Conservation (phyloP, 2,113 vertebrate species). For the Erythrolamprus reginae region DNA sequence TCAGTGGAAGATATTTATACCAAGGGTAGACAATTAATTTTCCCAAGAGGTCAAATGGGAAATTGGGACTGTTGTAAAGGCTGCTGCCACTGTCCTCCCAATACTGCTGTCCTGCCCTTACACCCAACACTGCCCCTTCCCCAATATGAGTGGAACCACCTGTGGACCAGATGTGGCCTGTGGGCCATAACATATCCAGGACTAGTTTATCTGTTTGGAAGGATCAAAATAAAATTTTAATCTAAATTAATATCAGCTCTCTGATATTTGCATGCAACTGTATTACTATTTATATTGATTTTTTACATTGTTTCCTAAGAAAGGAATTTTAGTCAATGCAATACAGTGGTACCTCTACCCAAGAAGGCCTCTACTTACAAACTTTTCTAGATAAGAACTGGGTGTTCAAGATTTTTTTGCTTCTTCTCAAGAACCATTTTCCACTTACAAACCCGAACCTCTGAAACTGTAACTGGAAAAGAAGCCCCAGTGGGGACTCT, state of each 20-base stretch:
- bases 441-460: too few species aligned
- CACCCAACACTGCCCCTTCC: background rate
- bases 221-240: background rate
- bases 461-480: too few species aligned
- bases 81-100: too few species aligned
- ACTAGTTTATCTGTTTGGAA: background rate
- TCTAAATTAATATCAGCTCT: background rate
- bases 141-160: background rate
- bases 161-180: background rate
- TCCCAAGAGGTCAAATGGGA: background rate
- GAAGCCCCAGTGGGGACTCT: too few species aligned
- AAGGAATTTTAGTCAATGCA: background rate
- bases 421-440: too few species aligned
- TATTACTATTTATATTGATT: background rate
- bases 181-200: background rate
- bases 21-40: background rate
- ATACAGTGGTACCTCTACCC: too few species aligned
- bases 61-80: too few species aligned
- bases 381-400: too few species aligned
- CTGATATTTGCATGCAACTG: too few species aligned
- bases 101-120: background rate
- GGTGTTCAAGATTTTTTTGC: too few species aligned
- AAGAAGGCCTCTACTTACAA: too few species aligned
- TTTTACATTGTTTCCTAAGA: background rate
- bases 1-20: background rate